Base-by-base conservation (phyloP, 2,888 invertebrate genomes). In the Drosophila longiperda region DNA sequence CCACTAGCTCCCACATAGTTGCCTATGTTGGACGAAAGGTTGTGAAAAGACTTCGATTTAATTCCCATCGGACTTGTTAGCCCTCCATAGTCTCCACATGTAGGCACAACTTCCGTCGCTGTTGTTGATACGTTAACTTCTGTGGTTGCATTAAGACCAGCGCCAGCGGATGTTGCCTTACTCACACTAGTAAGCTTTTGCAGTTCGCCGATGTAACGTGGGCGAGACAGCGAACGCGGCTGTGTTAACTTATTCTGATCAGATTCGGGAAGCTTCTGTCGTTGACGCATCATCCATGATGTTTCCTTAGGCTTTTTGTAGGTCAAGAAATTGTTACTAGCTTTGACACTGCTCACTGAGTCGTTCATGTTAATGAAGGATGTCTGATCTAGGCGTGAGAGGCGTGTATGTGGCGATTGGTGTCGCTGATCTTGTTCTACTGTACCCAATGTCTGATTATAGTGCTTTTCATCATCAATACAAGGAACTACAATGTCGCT, bases 41-140 rank as follows among this genome's bases (percentile, higher is more conserved):
- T 93, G 69, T 93, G 92, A 87, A 93, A 92, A 29, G 93, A 93
- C 70, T 93, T 93, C 8, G 93, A 92, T 82, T 93, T 93, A 23
- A 90, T 91, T 50, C 93, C 93, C 92, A 93, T 92, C 6, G 93
- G 92, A 76, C 92, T 92, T 67, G 92, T 92, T 3, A 93, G 72
- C 40, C 92, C 91, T 12, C 60, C 71, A 38, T 54, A 59, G 33
- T 64, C 69, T 17, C 60, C 58, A 17, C 63, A 36, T 12, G 71
- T 50, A 3, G 80, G 66, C 23, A 59, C 53, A 36, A 66, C 54
- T n/a, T 58, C 65, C 15, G 50, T 59, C 36, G 55, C 20, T 34
- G 67, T 67, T 33, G 58, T 42, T 6, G 53, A 61, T 9, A 52
- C 55, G 17, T 63, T 73, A 8, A 57, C 29, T 9, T 82, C 62